Conservation (phyloP, 2,888 invertebrate genomes). For the Glyphotaelius pellucidus region DNA sequence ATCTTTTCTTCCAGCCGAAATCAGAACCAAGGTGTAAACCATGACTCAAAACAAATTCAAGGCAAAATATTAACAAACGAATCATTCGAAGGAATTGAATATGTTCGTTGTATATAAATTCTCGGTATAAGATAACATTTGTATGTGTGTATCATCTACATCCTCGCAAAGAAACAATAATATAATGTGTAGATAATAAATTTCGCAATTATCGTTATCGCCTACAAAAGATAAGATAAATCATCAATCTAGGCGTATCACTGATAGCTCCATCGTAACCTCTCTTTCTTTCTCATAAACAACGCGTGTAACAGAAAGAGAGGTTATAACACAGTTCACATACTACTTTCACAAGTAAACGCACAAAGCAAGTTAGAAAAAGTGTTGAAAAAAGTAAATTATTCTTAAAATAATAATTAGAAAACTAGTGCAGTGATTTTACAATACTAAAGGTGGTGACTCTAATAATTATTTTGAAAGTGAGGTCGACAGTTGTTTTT, state of each 20-base stretch:
- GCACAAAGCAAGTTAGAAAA: neutral
- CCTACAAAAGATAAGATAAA: neutral
- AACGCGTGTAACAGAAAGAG: neutral
- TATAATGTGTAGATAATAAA: neutral
- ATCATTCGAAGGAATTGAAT: neutral
- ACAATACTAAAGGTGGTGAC: neutral
- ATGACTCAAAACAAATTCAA: no score
- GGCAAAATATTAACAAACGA: neutral
- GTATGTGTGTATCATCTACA: neutral
- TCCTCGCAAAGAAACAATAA: neutral
- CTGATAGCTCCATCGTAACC: neutral
- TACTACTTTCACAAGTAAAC: neutral
- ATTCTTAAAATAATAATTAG: neutral
- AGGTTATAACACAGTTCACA: neutral
- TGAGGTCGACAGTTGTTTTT: neutral
- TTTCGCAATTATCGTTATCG: neutral
- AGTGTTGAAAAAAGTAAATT: neutral
- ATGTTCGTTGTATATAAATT: neutral
- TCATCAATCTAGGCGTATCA: neutral
- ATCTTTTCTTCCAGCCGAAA: no score
- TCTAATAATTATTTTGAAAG: neutral
- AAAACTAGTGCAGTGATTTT: neutral
- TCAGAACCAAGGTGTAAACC: no score
- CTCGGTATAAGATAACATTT: neutral
- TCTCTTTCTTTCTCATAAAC: neutral